Conservation (phyloP, 1,140 invertebrate species). For the Rhyzopertha dominica region DNA sequence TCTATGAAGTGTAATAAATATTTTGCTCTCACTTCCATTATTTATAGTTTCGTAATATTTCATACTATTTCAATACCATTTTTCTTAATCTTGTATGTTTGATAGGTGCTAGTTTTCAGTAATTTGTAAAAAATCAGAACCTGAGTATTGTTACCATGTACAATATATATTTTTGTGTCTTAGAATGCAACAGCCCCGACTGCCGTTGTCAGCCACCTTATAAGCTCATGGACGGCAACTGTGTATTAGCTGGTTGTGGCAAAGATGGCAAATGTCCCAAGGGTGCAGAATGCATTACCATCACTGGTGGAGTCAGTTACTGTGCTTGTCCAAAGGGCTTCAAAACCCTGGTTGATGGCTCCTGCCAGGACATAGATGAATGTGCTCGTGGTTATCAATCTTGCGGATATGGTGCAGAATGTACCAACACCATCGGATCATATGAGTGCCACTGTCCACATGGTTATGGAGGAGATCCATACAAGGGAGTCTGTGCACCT, state of each 20-base stretch:
- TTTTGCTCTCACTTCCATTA: no score
- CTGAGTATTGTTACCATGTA: no score
- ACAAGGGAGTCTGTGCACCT: constrained; percentile 68
- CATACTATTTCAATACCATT: no score
- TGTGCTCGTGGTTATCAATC: constrained; percentile 68
- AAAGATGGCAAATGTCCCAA: constrained; percentile 69
- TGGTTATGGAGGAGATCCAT: constrained; percentile 61
- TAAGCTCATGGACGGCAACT: constrained; percentile 71
- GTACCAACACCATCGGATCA: constrained; percentile 72
- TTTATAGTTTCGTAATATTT: no score
- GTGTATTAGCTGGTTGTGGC: constrained; percentile 77
- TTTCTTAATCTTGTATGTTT: no score
- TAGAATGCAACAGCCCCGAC: constrained; percentile 73
- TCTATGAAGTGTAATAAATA: no score
- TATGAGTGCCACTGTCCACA: constrained; percentile 76
- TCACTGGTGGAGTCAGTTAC: constrained; percentile 84
- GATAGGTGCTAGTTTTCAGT: no score
- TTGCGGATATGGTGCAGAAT: constrained; percentile 82
- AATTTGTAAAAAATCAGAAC: no score
- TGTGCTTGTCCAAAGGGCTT: constrained; percentile 82
- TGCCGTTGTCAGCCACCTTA: constrained; percentile 85
- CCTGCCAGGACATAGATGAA: constrained; percentile 79
- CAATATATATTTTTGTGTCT: constrained; percentile 20
- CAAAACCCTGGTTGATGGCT: constrained; percentile 64
- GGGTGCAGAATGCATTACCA: constrained; percentile 82